Conservation (phyloP, 2,888 invertebrate genomes). For the Biston stratarius region DNA sequence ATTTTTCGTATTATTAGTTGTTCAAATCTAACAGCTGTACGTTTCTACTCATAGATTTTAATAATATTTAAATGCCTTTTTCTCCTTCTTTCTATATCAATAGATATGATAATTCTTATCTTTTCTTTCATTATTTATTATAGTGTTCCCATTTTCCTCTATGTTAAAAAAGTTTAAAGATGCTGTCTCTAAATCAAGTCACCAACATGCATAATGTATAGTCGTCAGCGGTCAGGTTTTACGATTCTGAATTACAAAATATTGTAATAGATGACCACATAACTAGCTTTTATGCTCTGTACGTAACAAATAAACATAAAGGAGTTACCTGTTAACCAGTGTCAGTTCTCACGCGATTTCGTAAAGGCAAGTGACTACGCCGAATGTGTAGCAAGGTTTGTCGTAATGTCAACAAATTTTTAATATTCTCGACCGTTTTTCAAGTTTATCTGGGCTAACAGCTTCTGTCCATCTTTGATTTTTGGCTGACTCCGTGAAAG, state of each 20-base stretch:
- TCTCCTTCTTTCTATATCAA: too few species aligned
- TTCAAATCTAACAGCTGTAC: too few species aligned
- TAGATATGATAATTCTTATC: too few species aligned
- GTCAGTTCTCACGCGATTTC: slow-evolving; percentile 65
- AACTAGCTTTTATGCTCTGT: slow-evolving; percentile 48
- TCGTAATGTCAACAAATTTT: slow-evolving; percentile 43
- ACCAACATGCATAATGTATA: slow-evolving; percentile 32
- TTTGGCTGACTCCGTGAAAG: slow-evolving; percentile 33
- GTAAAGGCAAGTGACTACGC: slow-evolving; percentile 42
- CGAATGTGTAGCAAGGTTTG: slow-evolving; percentile 63
- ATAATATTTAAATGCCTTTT: not conserved
- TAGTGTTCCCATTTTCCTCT: not conserved
- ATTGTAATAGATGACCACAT: slow-evolving; percentile 52
- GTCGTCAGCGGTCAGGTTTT: slow-evolving; percentile 39
- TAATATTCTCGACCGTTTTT: slow-evolving; percentile 30
- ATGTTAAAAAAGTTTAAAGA: slow-evolving; percentile 9
- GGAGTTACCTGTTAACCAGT: slow-evolving; percentile 51
- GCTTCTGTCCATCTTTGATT: slow-evolving; percentile 37
- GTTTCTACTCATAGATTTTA: too few species aligned
- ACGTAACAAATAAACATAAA: slow-evolving; percentile 55
- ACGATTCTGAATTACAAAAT: slow-evolving; percentile 49
- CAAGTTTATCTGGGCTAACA: slow-evolving; percentile 28
- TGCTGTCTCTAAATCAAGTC: slow-evolving; percentile 13
- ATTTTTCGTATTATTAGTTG: too few species aligned
- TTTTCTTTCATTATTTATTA: not conserved